Conservation (phyloP, 2,888 invertebrate genomes). For the Baronia brevicornis region DNA sequence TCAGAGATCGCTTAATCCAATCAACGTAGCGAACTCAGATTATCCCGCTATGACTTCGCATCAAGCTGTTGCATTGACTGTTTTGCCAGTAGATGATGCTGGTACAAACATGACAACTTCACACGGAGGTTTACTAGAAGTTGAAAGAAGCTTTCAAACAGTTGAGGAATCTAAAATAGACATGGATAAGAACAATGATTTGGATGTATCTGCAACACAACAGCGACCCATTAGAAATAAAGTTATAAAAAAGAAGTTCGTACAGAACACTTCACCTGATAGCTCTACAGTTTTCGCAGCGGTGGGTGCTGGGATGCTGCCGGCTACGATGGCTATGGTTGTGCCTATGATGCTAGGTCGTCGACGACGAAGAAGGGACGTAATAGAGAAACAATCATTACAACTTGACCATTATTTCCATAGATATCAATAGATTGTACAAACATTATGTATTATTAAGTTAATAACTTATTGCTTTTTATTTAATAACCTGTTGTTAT, state of each 20-base stretch:
- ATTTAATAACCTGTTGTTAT: constrained; percentile 16
- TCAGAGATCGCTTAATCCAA: constrained; percentile 50
- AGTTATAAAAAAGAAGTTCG: constrained; percentile 44
- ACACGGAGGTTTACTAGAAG: constrained; percentile 84
- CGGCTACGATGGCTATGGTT: constrained; percentile 87
- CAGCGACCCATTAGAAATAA: constrained; percentile 44
- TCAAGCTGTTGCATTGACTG: constrained; percentile 79
- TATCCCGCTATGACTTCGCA: constrained; percentile 58
- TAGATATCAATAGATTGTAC: constrained; percentile 14
- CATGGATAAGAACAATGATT: constrained; percentile 53
- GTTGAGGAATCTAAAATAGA: constrained; percentile 77
- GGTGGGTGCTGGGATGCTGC: constrained; percentile 86
- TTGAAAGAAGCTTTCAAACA: constrained; percentile 81
- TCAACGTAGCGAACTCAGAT: constrained; percentile 36
- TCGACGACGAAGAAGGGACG: constrained; percentile 48
- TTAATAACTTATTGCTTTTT: constrained; percentile 7
- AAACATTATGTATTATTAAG: background rate
- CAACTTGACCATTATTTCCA: constrained; percentile 18
- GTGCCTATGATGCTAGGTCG: constrained; percentile 84
- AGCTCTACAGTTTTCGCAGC: constrained; percentile 81
- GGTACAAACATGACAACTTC: constrained; percentile 79
- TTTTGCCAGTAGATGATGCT: constrained; percentile 81
- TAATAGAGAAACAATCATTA: constrained; percentile 24
- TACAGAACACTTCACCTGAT: constrained; percentile 54
- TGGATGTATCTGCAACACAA: constrained; percentile 41